Evolutionary conservation across 2,797 vertebrate species (phyloP).

Genomic region (Xenopus petersii): DNA sequence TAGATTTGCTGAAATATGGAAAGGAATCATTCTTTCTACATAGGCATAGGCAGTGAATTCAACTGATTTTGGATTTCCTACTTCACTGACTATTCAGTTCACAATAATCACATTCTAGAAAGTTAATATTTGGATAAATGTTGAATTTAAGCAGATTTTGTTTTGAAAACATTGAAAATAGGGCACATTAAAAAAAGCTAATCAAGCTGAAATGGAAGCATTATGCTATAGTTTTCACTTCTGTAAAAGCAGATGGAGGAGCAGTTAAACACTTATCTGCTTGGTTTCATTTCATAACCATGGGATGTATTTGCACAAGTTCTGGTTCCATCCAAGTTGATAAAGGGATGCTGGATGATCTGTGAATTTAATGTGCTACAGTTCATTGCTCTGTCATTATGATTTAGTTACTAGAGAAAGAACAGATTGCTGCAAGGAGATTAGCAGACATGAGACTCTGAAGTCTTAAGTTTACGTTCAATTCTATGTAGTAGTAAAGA

Average conservation of each 20-base stretch:
- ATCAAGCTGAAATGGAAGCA: slow-evolving; percentile 6
- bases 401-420: slow-evolving; percentile 33
- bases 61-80: no score
- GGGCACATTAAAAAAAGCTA: no score
- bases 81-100: no score
- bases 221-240: slow-evolving; percentile 43
- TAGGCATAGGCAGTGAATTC: no score
- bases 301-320: slow-evolving; percentile 28
- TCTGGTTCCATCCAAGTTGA: slow-evolving; percentile 21
- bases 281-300: slow-evolving; percentile 37
- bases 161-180: no score
- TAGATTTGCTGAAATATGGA: no score
- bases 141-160: no score
- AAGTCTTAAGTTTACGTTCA: slow-evolving; percentile 17
- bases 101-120: no score
- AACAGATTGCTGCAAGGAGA: slow-evolving; percentile 39
- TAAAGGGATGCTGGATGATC: slow-evolving; percentile 31
- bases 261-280: slow-evolving; percentile 47
- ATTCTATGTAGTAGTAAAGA: slow-evolving; percentile 8
- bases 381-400: slow-evolving; percentile 43
- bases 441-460: slow-evolving; percentile 30
- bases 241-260: slow-evolving; percentile 48
- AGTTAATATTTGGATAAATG: no score
- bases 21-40: no score
- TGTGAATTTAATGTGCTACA: slow-evolving; percentile 28